Evolutionary conservation across 2,888 invertebrate genomes (phyloP).

Genomic region (Synanthedon formicaeformis): DNA sequence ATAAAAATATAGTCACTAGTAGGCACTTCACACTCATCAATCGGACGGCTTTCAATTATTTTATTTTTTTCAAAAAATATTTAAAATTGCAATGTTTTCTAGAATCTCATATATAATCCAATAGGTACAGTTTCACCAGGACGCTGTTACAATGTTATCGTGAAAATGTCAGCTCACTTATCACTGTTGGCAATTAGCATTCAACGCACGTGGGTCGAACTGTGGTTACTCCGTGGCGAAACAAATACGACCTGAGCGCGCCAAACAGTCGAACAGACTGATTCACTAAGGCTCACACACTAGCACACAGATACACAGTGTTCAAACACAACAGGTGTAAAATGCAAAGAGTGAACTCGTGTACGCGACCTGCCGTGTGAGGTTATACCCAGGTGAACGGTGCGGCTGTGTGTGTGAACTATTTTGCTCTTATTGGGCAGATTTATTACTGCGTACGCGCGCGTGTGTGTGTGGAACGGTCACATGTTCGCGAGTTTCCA

Average conservation of each 20-base stretch:
- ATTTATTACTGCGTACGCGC: conserved; percentile 38
- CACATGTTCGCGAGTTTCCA: conserved; percentile 47
- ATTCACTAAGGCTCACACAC: conserved; percentile 47
- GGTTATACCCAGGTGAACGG: conserved; percentile 49
- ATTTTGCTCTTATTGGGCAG: conserved; percentile 59
- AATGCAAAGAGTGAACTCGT: conserved; percentile 48
- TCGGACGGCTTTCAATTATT: too few species aligned
- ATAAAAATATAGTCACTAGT: conserved; percentile 37
- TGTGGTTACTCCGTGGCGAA: conserved; percentile 14
- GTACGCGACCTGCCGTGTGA: conserved; percentile 44
- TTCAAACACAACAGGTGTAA: conserved; percentile 50
- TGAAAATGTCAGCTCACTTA: conserved; percentile 50
- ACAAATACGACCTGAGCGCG: conserved; percentile 56
- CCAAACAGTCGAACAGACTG: conserved; percentile 60
- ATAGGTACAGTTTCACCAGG: neutral
- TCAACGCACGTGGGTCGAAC: conserved; percentile 46
- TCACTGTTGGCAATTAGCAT: conserved; percentile 44
- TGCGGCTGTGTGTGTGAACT: conserved; percentile 43
- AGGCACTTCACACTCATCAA: conserved; percentile 38
- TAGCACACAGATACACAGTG: conserved; percentile 35
- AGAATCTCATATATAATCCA: neutral
- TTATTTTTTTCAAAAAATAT: neutral
- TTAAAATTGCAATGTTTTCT: neutral
- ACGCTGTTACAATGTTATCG: conserved; percentile 5
- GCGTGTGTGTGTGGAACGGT: conserved; percentile 46